Conservation (phyloP, 2,113 vertebrate genomes). For the Haemorhous mexicanus region DNA sequence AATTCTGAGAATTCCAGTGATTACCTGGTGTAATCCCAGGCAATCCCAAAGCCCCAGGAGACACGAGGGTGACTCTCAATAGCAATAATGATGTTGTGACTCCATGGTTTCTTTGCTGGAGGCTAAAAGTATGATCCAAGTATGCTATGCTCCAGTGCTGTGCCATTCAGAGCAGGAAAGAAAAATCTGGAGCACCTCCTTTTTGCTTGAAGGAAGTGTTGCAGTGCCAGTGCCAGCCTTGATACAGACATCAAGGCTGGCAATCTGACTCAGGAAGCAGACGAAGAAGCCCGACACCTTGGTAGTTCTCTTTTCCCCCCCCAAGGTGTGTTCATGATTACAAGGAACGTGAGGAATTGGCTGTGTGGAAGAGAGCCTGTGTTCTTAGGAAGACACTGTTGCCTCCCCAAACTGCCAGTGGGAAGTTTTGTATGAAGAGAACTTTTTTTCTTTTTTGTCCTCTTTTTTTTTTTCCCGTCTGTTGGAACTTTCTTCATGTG, state of each 20-base stretch:
- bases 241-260: neutral
- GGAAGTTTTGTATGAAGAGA: neutral
- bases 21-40: neutral
- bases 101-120: neutral
- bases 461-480: neutral
- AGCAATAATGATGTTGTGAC: neutral
- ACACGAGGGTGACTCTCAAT: neutral
- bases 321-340: neutral
- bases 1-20: neutral
- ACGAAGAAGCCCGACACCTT: neutral
- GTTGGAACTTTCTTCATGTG: neutral
- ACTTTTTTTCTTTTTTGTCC: neutral
- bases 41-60: neutral
- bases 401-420: neutral
- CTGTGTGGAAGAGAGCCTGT: neutral
- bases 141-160: rapidly evolving
- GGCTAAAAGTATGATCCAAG: neutral
- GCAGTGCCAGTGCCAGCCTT: neutral
- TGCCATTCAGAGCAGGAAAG: neutral
- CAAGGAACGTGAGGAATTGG: rapidly evolving
- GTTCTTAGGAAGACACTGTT: neutral
- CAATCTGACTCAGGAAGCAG: neutral
- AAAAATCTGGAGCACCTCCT: neutral
- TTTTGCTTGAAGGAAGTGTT: neutral
- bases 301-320: neutral